Base-by-base conservation (phyloP, 2,888 invertebrate genomes). In the Girardia tigrina region DNA sequence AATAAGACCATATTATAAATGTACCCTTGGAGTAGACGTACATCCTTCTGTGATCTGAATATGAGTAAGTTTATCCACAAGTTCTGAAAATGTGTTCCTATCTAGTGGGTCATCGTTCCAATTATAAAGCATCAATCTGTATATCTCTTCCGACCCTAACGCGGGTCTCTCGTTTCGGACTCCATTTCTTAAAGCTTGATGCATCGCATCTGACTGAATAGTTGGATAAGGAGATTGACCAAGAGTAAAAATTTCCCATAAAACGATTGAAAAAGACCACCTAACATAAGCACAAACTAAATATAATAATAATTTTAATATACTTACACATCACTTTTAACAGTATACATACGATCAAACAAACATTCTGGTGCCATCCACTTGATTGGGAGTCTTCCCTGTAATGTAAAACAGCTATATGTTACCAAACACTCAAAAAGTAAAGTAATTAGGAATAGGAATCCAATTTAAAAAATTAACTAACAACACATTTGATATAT, bases 361-460 rank as follows among this genome's bases (percentile, higher is more conserved):
- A 98, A 86, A 0, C 95, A 93, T 85, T 98, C 98, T 0, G 95
- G 94, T 0, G 97, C 94, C 97, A 98, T 97, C 97, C 97, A 98
- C 85, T 97, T 95, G 27, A 98, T 92, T 0, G 98, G 97, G 78
- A 98, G 86, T 69, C 94, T 87, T 12, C 97, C 97, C 84, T 85
- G 70, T 8, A 70, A 36, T 36, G 36, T 12, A 16, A 36, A n/a
- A n/a, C n/a, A n/a, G n/a, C n/a, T n/a, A n/a, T n/a, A n/a, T n/a
- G n/a, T n/a, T n/a, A n/a, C n/a, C n/a, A n/a, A n/a, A n/a, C n/a
- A n/a, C n/a, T n/a, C n/a, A n/a, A n/a, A n/a, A n/a, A n/a, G n/a
- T n/a, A n/a, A n/a, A n/a, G n/a, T n/a, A n/a, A n/a, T n/a, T n/a
- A n/a, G n/a, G n/a, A n/a, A n/a, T n/a, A n/a, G n/a, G n/a, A n/a